A percentile compares a stretch with the other conserved stretches of the same genome.
These are phyloP conservation scores for Malurus alboscapulatus DNA, from an alignment of 2,113 vertebrate genomes.

Conservation along the genomic window DNA sequence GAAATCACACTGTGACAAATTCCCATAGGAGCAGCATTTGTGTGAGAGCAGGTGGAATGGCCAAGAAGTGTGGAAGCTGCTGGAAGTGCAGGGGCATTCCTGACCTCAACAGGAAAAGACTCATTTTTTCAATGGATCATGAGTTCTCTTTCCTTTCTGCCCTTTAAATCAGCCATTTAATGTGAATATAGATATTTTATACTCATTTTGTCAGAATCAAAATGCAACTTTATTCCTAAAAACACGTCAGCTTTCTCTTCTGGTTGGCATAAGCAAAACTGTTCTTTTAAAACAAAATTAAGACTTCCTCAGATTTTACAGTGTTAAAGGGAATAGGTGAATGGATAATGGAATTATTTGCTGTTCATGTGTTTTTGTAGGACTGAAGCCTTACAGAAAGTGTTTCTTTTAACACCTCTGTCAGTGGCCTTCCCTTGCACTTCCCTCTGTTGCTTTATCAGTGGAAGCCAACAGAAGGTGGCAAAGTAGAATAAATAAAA, in stretches of 20 bases:
- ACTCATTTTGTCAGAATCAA: not conserved
- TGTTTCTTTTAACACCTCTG: not conserved
- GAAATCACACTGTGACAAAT: not conserved
- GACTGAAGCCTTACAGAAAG: not conserved
- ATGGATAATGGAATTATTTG: not conserved
- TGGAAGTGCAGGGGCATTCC: fast-evolving
- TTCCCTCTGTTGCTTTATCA: not conserved
- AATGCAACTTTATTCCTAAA: not conserved
- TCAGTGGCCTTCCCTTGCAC: not conserved
- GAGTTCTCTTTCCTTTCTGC: not conserved
- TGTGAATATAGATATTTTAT: not conserved
- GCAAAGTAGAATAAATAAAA: not conserved
- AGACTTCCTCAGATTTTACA: not conserved
- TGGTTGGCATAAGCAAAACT: not conserved
- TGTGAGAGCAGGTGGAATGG: not conserved
- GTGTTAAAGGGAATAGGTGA: not conserved
- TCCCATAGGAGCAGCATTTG: not conserved
- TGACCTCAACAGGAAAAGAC: not conserved
- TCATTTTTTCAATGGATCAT: not conserved
- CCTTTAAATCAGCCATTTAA: not conserved
- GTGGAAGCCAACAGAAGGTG: not conserved
- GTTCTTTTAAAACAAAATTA: not conserved
- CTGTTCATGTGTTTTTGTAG: not conserved
- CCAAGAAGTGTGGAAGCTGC: not conserved
- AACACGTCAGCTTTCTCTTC: not conserved